These are phyloP conservation scores for Papilio dardanus DNA, from an alignment of 1,140 invertebrate genomes.

Conservation along the genomic window DNA sequence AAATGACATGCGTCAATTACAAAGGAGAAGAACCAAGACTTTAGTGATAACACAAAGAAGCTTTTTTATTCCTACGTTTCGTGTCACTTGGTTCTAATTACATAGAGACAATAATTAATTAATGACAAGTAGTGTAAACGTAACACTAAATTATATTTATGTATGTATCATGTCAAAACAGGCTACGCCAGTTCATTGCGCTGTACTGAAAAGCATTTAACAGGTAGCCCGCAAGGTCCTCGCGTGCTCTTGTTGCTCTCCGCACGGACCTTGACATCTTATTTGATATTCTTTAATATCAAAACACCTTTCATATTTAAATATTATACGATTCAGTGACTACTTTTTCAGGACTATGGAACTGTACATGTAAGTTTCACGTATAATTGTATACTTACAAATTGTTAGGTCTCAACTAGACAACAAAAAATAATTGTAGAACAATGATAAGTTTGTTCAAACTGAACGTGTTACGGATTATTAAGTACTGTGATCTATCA, in stretches of 20 bases:
- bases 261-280: slow-evolving; percentile 8
- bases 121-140: not conserved
- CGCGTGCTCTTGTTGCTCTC: slow-evolving; percentile 16
- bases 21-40: not conserved
- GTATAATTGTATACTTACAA: too few species aligned
- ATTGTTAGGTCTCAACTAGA: not conserved
- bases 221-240: slow-evolving; percentile 5
- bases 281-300: not conserved
- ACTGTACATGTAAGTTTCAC: too few species aligned
- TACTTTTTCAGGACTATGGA: too few species aligned
- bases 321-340: not conserved
- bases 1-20: too few species aligned
- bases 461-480: too few species aligned
- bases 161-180: not conserved
- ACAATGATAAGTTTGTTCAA: not conserved
- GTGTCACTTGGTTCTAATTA: not conserved
- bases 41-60: not conserved
- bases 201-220: not conserved
- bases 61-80: not conserved
- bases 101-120: not conserved
- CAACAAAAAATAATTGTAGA: not conserved
- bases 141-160: not conserved
- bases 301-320: slow-evolving; percentile 26
- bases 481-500: too few species aligned
- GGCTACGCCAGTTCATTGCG: slow-evolving; percentile 8